Conservation (phyloP, 2,797 vertebrate genomes). For the Tachyglossus aculeatus region DNA sequence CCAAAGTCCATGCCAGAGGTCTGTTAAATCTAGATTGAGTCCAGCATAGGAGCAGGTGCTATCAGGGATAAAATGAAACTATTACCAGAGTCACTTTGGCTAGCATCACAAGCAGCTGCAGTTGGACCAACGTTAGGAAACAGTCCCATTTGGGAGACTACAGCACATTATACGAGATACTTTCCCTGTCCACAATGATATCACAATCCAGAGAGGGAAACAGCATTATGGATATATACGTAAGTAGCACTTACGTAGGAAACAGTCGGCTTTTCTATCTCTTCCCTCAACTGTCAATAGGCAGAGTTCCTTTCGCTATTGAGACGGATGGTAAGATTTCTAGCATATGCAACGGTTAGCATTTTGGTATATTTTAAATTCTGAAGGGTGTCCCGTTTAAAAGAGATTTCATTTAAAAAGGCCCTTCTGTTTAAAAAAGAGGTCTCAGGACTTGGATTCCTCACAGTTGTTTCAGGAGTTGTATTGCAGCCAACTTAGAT, state of each 20-base stretch:
- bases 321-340: not conserved
- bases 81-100: no score
- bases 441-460: not conserved
- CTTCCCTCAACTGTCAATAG: not conserved
- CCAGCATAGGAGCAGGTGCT: not conserved
- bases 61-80: not conserved
- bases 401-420: not conserved
- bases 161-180: no score
- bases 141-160: no score
- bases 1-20: not conserved
- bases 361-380: not conserved
- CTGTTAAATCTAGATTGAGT: not conserved
- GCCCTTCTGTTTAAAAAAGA: not conserved
- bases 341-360: not conserved
- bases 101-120: not conserved
- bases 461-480: not conserved
- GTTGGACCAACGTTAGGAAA: not conserved
- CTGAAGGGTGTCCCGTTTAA: not conserved
- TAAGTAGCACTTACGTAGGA: no score
- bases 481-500: not conserved
- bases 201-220: no score
- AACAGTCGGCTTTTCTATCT: not conserved
- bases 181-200: no score
- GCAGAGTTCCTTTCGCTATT: not conserved
- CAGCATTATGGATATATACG: no score